phyloP scores from a whole-genome alignment of 1,140 invertebrate species.

The Drosophila kohkoa region DNA sequence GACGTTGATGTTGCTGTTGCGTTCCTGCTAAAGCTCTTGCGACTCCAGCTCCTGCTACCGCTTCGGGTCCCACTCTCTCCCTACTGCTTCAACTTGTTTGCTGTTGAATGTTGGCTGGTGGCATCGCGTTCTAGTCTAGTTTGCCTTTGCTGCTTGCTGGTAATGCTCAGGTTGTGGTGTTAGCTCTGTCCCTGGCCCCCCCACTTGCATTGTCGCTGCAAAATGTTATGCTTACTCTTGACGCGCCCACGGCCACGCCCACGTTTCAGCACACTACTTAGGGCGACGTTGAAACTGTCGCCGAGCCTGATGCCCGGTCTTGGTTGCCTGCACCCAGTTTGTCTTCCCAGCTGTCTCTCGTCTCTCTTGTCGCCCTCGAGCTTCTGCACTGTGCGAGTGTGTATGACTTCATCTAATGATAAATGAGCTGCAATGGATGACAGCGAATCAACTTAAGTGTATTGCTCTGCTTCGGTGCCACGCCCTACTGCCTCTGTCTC shows the following conservation, averaged over 20 bases:
- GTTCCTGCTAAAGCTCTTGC: conserved; percentile 3
- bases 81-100: too few species aligned
- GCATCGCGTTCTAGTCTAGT: conserved; percentile 29
- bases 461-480: conserved; percentile 77
- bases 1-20: background rate
- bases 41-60: too few species aligned
- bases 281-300: conserved; percentile 76
- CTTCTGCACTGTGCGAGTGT: conserved; percentile 34
- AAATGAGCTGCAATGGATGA: conserved; percentile 85
- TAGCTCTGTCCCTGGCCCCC: conserved; percentile 9
- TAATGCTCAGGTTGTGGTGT: conserved; percentile 17
- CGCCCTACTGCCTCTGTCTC: conserved; percentile 12
- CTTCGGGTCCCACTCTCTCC: too few species aligned
- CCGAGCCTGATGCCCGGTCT: conserved; percentile 59
- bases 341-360: background rate
- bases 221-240: conserved; percentile 76
- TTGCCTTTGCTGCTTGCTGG: conserved; percentile 26
- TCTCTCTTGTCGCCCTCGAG: background rate
- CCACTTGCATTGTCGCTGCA: conserved; percentile 51
- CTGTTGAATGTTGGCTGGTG: conserved; percentile 1
- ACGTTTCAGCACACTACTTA: conserved; percentile 64
- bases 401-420: conserved; percentile 82
- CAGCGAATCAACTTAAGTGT: conserved; percentile 85
- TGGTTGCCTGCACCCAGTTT: conserved; percentile 20
- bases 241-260: conserved; percentile 63